Evolutionary conservation across 2,113 vertebrate genomes (phyloP).

Genomic region (Sapayoa aenigma): DNA sequence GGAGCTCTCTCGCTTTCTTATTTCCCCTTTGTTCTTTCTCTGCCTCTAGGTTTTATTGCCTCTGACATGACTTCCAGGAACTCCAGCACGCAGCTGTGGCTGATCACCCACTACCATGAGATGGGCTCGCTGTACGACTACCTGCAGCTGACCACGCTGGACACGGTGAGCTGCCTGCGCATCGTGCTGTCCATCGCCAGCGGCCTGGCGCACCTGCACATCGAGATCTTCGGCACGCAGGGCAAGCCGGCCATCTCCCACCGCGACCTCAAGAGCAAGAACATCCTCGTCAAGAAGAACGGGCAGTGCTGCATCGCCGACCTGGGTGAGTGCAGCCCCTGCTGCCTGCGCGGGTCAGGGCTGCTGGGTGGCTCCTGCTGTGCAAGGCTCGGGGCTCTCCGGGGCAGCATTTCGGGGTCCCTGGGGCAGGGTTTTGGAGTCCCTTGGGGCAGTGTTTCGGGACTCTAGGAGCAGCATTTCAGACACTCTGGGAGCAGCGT

Average conservation of each 20-base stretch:
- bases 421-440: too few relatives aligned
- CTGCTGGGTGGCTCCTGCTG: too few relatives aligned
- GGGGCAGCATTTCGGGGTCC: too few relatives aligned
- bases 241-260: constrained; percentile 97
- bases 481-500: too few relatives aligned
- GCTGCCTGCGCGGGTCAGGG: not conserved
- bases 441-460: too few relatives aligned
- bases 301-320: constrained; percentile 98
- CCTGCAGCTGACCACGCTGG: constrained; percentile 91
- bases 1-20: rapidly evolving
- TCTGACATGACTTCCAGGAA: constrained; percentile 99
- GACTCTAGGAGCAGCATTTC: too few relatives aligned
- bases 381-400: too few relatives aligned
- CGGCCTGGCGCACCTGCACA: constrained; percentile 92
- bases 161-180: constrained; percentile 89
- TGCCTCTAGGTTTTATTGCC: constrained; percentile 87
- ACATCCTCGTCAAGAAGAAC: constrained; percentile 95
- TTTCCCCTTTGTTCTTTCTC: not conserved
- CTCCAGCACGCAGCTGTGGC: constrained; percentile 97
- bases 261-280: constrained; percentile 97
- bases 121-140: constrained; percentile 97
- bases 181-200: constrained; percentile 93
- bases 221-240: constrained; percentile 98
- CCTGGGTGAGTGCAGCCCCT: constrained; percentile 78
- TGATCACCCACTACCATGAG: constrained; percentile 97